These are phyloP conservation scores for Cotesia typhae DNA, from an alignment of 1,140 invertebrate species.

Conservation along the genomic window DNA sequence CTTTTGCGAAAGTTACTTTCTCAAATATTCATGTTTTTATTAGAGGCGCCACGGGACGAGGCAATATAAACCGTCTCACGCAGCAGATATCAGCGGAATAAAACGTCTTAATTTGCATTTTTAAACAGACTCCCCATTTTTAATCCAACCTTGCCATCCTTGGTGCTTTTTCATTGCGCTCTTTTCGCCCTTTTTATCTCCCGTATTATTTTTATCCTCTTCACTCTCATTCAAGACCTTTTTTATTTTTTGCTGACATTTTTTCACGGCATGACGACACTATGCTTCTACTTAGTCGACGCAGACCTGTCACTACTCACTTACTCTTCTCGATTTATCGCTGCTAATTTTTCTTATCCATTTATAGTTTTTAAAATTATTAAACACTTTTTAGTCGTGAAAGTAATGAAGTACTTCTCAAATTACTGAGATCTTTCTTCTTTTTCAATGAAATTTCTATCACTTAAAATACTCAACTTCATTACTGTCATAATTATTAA, in stretches of 20 bases:
- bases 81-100: constrained; percentile 46
- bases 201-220: constrained; percentile 33
- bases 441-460: no score
- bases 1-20: constrained; percentile 15
- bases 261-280: constrained; percentile 25
- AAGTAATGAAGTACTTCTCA: no score
- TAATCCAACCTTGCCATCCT: constrained; percentile 31
- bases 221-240: constrained; percentile 17
- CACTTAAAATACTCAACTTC: no score
- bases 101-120: constrained; percentile 55
- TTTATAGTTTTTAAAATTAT: neutral
- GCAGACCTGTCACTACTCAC: constrained; percentile 3
- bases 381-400: no score
- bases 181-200: constrained; percentile 27
- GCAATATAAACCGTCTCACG: constrained; percentile 30
- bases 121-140: constrained; percentile 45
- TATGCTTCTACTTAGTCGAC: constrained; percentile 2
- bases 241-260: constrained; percentile 8
- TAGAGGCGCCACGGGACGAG: constrained; percentile 24
- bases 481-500: no score
- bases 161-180: constrained; percentile 28
- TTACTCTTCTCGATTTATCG: neutral
- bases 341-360: neutral
- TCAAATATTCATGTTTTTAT: constrained; percentile 43
- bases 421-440: no score